A percentile compares a stretch with the other conserved stretches of the same genome.
Evolutionary conservation across 2,797 vertebrate species (phyloP).

Genomic region (Acridotheres tristis): DNA sequence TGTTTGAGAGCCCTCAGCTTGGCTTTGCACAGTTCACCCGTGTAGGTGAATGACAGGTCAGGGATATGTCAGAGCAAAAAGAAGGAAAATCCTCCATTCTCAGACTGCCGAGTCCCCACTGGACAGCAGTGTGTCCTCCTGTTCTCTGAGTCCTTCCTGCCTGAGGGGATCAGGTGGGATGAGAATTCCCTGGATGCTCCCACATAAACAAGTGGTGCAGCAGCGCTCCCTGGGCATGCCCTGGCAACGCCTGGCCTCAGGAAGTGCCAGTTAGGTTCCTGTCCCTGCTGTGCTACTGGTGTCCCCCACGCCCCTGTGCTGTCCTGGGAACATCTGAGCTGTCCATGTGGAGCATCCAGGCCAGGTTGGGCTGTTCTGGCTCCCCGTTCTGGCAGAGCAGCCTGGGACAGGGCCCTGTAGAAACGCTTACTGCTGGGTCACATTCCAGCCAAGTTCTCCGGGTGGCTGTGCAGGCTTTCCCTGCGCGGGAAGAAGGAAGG

Average conservation of each 20-base stretch:
- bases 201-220: fast-evolving
- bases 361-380: background rate
- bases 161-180: background rate
- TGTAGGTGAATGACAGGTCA: background rate
- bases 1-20: background rate
- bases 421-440: fast-evolving
- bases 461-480: background rate
- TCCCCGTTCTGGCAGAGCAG: background rate
- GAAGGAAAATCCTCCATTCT: background rate
- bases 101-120: fast-evolving
- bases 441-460: background rate
- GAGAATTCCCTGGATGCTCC: background rate
- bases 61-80: background rate
- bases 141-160: background rate
- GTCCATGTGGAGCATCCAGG: fast-evolving
- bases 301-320: background rate
- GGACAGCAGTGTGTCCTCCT: background rate
- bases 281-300: background rate
- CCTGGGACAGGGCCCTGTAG: background rate
- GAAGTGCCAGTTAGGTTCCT: background rate
- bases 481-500: background rate
- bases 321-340: background rate
- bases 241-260: fast-evolving
- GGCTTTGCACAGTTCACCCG: background rate
- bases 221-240: fast-evolving